Base-by-base conservation (phyloP, 2,888 invertebrate species). In the Oegoconia quadripuncta region DNA sequence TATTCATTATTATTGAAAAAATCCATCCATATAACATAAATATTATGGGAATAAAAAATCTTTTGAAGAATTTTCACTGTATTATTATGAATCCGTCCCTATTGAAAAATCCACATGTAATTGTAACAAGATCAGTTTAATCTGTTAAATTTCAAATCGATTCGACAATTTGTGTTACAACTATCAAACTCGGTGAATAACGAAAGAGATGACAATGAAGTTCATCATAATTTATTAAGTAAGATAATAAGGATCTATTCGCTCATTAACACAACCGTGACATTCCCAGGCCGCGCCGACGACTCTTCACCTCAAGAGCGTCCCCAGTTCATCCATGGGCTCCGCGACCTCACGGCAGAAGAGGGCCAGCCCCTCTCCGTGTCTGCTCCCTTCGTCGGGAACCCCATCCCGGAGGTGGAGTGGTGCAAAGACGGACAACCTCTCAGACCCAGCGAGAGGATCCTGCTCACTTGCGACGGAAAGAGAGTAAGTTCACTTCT, bases 391-490 rank as follows among this genome's bases (percentile, higher is more conserved):
- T 92, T 94, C 64, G 88, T 90, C 22, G 95, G 95, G 20, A 96
- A 96, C 88, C 96, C 96, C 0, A 89, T 95, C 41, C 96, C 96
- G 0, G 92, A 93, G 31, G 92, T 94, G 7, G 80, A 88, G 37
- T 96, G 96, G 95, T 92, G 90, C 28, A 95, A 94, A 70, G 93
- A 96, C 67, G 95, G 93, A 1, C 74, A 81, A 34, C 90, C 92
- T 0, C 53, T 96, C 4, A 60, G 76, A 36, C 90, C 93, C 3
- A 91, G 88, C 34, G 93, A 94, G 37, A 89, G 92, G 35, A 64
- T 93, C n/a, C 78, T 92, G 46, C 89, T 94, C 54, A 93, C 93
- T 2, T 96, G 95, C 60, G 96, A 96, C 68, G 96, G 96, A 0
- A 93, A 93, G 71, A 92, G 93, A 80, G 92, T 91, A 37, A 66